Conservation (phyloP, 2,888 invertebrate species). For the Prionchulus punctatus region DNA sequence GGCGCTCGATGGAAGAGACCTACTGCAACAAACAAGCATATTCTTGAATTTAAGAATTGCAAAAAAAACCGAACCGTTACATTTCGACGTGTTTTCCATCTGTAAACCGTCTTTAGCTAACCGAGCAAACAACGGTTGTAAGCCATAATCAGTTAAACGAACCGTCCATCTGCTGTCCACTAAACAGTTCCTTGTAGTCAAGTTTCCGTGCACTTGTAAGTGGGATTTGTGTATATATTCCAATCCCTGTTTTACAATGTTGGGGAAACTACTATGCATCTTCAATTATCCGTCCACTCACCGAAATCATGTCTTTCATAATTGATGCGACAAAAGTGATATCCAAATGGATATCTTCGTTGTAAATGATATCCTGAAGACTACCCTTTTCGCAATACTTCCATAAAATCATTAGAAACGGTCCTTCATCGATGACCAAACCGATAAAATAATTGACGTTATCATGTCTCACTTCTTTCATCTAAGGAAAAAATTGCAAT, state of each 20-base stretch:
- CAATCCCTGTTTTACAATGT: too few species aligned
- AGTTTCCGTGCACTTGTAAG: slow-evolving; percentile 26
- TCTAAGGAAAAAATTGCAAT: too few species aligned
- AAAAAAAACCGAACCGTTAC: too few species aligned
- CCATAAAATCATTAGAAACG: background rate
- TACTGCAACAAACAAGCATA: too few species aligned
- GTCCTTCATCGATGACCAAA: background rate
- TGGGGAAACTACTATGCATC: background rate
- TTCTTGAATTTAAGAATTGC: too few species aligned
- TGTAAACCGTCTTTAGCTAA: too few species aligned
- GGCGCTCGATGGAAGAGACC: background rate
- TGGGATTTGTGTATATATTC: slow-evolving; percentile 25
- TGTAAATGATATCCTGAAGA: too few species aligned
- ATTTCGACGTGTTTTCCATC: too few species aligned
- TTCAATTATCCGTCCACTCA: background rate
- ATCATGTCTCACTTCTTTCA: background rate
- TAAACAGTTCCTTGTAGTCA: slow-evolving; percentile 26
- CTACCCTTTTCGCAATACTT: background rate
- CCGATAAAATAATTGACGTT: background rate
- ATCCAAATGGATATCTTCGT: too few species aligned
- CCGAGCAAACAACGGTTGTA: background rate
- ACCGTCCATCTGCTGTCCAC: slow-evolving; percentile 30
- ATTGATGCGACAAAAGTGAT: slow-evolving; percentile 4
- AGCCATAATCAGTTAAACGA: slow-evolving; percentile 24
- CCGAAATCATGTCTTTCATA: slow-evolving; percentile 2